Conservation (phyloP, 2,797 vertebrate species). For the Scolopax rusticola region DNA sequence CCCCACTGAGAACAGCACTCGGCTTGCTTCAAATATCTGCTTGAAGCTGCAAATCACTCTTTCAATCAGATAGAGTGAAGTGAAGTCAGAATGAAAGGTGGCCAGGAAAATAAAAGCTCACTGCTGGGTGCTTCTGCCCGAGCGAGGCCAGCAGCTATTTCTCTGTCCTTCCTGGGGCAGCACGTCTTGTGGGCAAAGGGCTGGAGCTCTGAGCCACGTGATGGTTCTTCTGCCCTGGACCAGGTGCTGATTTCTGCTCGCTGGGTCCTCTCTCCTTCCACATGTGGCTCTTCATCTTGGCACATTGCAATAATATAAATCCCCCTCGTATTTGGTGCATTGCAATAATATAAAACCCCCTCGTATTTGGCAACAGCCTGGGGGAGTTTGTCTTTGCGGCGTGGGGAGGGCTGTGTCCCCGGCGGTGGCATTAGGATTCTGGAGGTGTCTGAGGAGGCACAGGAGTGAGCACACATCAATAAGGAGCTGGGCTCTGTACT, state of each 20-base stretch:
- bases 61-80: not conserved
- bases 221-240: rapidly evolving
- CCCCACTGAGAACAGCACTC: not conserved
- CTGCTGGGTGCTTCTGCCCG: not conserved
- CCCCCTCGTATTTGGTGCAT: rapidly evolving
- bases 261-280: rapidly evolving
- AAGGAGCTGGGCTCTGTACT: not conserved
- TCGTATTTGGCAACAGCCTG: not conserved
- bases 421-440: not conserved
- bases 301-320: rapidly evolving
- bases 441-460: not conserved
- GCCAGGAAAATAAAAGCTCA: rapidly evolving
- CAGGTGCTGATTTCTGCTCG: rapidly evolving
- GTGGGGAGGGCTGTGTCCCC: not conserved
- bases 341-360: not conserved
- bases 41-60: not conserved
- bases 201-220: not conserved
- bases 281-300: rapidly evolving
- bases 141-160: not conserved
- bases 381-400: not conserved
- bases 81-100: not conserved
- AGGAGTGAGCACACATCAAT: rapidly evolving
- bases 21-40: slow-evolving; percentile 8
- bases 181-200: rapidly evolving
- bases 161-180: not conserved